Base-by-base conservation (phyloP, 2,113 vertebrate species). In the Gobiocypris rarus region DNA sequence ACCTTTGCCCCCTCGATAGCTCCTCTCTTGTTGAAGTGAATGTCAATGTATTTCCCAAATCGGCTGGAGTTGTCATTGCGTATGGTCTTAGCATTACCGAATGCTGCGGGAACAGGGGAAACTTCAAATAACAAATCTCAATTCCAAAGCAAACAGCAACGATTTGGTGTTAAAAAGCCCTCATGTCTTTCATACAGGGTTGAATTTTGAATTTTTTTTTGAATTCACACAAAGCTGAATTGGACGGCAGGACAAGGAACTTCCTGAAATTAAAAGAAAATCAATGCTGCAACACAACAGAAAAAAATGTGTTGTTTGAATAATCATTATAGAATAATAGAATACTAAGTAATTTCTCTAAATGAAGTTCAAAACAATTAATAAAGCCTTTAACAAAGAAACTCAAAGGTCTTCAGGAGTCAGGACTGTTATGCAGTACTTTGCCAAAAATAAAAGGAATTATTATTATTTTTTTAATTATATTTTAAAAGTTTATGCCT, bases 21-120 rank as follows among this genome's bases (percentile, higher is more conserved):
- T 0, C 96, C 96, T 28, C 94, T 93, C 80, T 95, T 96, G 90
- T 95, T 97, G 89, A 97, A 97, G 80, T 96, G 95, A 89, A 97
- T 97, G 59, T 97, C 96, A 0, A 96, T 95, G 89, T 97, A 97
- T 85, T 97, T 97, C 31, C 96, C 96, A 0, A 97, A 97, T 4
- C 96, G 93, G 87, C 96, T 97, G 2, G 96, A 97, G 84, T 97
- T 97, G 89, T 97, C 96, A 0, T 97, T 97, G 52, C 96, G 95
- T 86, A 97, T 96, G 22, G 96, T 97, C 90, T 97, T 97, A 0
- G 96, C 96, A 0, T 97, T 97, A 26, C 96, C 96, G 0, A 97
- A 97, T 1, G 96, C 96, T 97, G 89, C 0, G 1, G 75, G 59
- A 84, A 82, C 63, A 76, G 13, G 10, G 38, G 9, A 50, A 4